Percentiles rank a stretch among this genome's conserved stretches.
These are phyloP conservation scores for Cerastoderma edule DNA, from an alignment of 2,888 invertebrate species.

Conservation along the genomic window DNA sequence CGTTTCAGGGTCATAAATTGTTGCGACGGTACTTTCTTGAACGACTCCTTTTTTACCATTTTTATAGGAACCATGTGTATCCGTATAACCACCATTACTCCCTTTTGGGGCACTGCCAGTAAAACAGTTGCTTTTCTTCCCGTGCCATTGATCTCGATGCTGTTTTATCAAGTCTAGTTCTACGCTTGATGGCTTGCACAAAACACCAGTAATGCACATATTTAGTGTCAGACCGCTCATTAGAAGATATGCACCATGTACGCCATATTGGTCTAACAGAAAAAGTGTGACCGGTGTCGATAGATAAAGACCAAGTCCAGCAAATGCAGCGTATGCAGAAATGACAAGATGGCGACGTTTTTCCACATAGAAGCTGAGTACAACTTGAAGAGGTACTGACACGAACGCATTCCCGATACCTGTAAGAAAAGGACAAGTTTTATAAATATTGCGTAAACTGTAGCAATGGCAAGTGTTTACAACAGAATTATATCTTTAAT, in stretches of 20 bases:
- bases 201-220: background rate
- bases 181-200: background rate
- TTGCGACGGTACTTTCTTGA: too few relatives aligned
- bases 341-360: background rate
- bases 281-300: background rate
- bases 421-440: background rate
- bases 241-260: background rate
- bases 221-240: background rate
- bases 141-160: too few relatives aligned
- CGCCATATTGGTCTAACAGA: background rate
- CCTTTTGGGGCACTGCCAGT: too few relatives aligned
- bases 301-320: background rate
- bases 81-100: too few relatives aligned
- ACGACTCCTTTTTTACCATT: too few relatives aligned
- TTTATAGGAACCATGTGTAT: too few relatives aligned
- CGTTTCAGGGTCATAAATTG: too few relatives aligned
- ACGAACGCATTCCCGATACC: constrained; percentile 6
- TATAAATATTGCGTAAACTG: too few relatives aligned
- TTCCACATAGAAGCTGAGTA: constrained; percentile 3
- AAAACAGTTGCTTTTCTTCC: too few relatives aligned
- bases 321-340: background rate
- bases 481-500: too few relatives aligned
- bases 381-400: background rate
- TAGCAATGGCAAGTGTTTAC: too few relatives aligned
- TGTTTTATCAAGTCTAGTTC: background rate